These are phyloP conservation scores for Drosophila kanapiae DNA, from an alignment of 1,140 invertebrate species.

Conservation along the genomic window DNA sequence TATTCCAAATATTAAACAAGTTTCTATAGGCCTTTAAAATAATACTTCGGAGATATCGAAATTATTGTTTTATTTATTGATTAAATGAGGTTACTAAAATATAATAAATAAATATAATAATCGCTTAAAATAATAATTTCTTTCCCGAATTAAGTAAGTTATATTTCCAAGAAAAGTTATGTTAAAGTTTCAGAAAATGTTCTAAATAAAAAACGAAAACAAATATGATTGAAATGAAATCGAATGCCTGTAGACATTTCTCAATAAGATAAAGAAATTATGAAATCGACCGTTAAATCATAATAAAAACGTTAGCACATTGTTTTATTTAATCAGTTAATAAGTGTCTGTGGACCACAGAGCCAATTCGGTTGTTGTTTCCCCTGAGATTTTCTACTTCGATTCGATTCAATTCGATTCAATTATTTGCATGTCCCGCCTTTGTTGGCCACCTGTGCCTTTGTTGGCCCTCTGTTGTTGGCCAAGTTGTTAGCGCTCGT, in stretches of 20 bases:
- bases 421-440: slow-evolving; percentile 47
- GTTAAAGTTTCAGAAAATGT: neutral
- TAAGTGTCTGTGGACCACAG: neutral
- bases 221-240: neutral
- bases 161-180: no score
- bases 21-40: no score
- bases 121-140: no score
- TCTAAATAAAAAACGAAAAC: no score
- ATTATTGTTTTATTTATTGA: no score
- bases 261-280: neutral
- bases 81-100: no score
- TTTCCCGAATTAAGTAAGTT: no score
- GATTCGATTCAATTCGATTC: slow-evolving; percentile 38
- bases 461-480: slow-evolving; percentile 25
- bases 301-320: slow-evolving; percentile 14
- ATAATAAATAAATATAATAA: no score
- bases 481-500: slow-evolving; percentile 54
- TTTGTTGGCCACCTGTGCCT: slow-evolving; percentile 34
- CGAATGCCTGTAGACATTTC: neutral
- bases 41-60: no score
- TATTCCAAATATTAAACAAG: no score
- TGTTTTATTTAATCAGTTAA: slow-evolving; percentile 48
- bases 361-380: slow-evolving; percentile 8
- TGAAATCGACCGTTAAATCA: neutral
- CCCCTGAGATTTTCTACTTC: slow-evolving; percentile 1